Evolutionary conservation across 1,140 invertebrate species (phyloP).

Genomic region (Drosophila pallidifrons): DNA sequence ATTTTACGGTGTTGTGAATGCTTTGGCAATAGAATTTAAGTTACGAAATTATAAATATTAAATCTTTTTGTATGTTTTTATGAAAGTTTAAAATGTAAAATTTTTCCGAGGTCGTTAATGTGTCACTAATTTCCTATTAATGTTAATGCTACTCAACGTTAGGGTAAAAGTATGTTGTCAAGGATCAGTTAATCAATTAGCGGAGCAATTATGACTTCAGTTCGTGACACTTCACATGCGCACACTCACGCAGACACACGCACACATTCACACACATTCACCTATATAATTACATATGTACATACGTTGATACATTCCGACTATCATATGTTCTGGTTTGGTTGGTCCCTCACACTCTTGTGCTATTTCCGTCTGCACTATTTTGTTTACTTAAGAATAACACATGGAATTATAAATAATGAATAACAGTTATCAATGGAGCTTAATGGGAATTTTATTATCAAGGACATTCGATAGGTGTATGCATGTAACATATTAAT

Average conservation of each 20-base stretch:
- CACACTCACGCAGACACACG: constrained; percentile 15
- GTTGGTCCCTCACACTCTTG: background rate
- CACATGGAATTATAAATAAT: constrained; percentile 42
- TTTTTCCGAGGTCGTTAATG: background rate
- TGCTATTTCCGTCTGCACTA: constrained; percentile 9
- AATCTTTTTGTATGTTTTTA: too few species aligned
- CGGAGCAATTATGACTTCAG: constrained; percentile 19
- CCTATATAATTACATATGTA: background rate
- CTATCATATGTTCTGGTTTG: background rate
- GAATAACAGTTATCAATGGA: constrained; percentile 27
- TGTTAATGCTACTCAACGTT: background rate
- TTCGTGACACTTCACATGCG: constrained; percentile 7
- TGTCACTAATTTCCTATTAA: background rate
- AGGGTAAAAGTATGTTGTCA: constrained; percentile 1
- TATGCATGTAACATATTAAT: constrained; percentile 4
- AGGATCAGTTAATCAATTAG: constrained; percentile 32
- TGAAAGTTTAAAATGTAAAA: too few species aligned
- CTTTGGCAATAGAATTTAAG: too few species aligned
- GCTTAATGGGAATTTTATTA: constrained; percentile 15
- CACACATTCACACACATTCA: background rate
- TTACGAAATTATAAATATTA: too few species aligned
- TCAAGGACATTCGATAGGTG: constrained; percentile 19
- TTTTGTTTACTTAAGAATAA: constrained; percentile 31
- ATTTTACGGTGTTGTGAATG: too few species aligned
- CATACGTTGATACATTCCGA: background rate